A percentile compares a stretch with the other conserved stretches of the same genome.
These are phyloP conservation scores for Acanthurus lineatus DNA, from an alignment of 2,797 vertebrate genomes.

Conservation along the genomic window DNA sequence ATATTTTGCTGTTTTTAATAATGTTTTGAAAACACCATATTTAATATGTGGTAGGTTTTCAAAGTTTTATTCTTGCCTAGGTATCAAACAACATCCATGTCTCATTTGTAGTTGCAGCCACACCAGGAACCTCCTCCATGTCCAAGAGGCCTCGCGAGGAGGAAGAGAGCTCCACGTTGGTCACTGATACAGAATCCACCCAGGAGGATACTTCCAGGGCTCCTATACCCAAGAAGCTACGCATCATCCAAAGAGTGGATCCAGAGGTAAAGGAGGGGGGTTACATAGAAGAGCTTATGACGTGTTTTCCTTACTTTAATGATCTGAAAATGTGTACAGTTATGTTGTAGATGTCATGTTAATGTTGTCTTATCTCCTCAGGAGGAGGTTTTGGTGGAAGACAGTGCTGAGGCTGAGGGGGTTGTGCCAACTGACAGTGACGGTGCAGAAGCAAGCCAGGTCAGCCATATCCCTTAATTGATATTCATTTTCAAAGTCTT, in stretches of 20 bases:
- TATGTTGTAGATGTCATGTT: background rate
- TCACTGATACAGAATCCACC: slow-evolving; percentile 86
- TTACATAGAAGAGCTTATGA: background rate
- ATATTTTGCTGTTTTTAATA: no score
- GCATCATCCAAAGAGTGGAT: slow-evolving; percentile 91
- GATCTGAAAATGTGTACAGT: background rate
- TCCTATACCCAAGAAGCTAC: slow-evolving; percentile 93
- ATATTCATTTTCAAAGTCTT: background rate
- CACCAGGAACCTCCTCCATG: slow-evolving; percentile 90
- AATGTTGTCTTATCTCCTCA: slow-evolving; percentile 60
- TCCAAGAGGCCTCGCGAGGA: slow-evolving; percentile 96
- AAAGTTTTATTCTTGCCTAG: background rate
- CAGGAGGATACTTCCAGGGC: slow-evolving; percentile 91
- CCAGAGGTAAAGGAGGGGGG: slow-evolving; percentile 86
- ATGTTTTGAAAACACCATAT: no score
- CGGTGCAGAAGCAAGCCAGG: slow-evolving; percentile 90
- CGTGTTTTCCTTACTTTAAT: background rate
- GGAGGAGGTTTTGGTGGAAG: slow-evolving; percentile 94
- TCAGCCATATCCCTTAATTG: slow-evolving; percentile 64
- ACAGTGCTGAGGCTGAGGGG: slow-evolving; percentile 91
- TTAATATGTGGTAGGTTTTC: background rate
- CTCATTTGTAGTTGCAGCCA: slow-evolving; percentile 90
- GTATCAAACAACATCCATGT: background rate
- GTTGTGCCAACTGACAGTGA: slow-evolving; percentile 91
- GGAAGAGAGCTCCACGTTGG: slow-evolving; percentile 87